Percentiles rank a stretch among this genome's conserved stretches.
Evolutionary conservation across 1,140 invertebrate genomes (phyloP).

Genomic region (Ylistrum balloti): DNA sequence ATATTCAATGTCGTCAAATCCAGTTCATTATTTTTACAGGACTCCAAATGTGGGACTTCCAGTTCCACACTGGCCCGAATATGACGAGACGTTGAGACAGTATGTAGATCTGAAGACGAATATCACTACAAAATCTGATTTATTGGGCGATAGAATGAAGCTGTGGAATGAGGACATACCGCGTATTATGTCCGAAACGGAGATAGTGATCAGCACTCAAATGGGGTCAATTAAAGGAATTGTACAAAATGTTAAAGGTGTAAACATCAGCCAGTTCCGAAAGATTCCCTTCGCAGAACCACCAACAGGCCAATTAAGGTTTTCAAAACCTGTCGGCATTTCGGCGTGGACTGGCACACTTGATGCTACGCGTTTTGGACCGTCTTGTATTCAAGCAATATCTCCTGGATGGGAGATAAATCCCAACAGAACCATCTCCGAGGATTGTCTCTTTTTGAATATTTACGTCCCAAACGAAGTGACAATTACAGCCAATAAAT

Average conservation of each 20-base stretch:
- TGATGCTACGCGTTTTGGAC: conserved; percentile 42
- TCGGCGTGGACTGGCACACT: not conserved
- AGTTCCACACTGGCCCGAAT: too few species aligned
- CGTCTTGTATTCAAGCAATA: conserved; percentile 57
- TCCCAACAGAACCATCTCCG: conserved; percentile 78
- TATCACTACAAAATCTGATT: too few species aligned
- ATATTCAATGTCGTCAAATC: too few species aligned
- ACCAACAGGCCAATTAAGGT: conserved; percentile 50
- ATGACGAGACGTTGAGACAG: too few species aligned
- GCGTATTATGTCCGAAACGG: not conserved
- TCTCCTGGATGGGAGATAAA: conserved; percentile 46
- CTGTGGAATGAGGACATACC: too few species aligned
- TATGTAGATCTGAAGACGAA: too few species aligned
- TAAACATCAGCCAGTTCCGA: conserved; percentile 50
- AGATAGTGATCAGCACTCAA: conserved; percentile 7
- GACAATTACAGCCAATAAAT: conserved; percentile 9
- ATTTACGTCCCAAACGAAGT: conserved; percentile 88
- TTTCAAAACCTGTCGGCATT: conserved; percentile 9
- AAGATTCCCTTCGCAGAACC: conserved; percentile 56
- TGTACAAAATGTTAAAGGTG: not conserved
- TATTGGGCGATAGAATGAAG: too few species aligned
- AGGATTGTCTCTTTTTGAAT: conserved; percentile 97
- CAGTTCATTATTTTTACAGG: too few species aligned
- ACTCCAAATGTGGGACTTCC: too few species aligned
- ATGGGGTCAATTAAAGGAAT: conserved; percentile 44